Conservation (phyloP, 2,888 invertebrate species). For the Agriopis marginaria region DNA sequence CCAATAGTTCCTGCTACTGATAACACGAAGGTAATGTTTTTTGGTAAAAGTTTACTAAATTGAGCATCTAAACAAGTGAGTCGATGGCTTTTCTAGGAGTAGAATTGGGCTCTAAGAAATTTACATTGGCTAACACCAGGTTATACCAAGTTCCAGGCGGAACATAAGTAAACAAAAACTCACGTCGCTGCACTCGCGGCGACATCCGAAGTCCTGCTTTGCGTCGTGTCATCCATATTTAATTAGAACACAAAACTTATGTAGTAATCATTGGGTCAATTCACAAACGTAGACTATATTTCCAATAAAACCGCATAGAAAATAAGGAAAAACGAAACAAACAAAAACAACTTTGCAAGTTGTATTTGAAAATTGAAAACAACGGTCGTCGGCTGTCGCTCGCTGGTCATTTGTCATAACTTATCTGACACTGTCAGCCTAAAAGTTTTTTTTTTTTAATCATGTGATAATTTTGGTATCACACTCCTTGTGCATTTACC, state of each 20-base stretch:
- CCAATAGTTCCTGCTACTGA: too few species aligned
- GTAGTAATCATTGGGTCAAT: neutral
- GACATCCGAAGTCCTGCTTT: constrained; percentile 57
- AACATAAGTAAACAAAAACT: constrained; percentile 49
- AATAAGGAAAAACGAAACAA: neutral
- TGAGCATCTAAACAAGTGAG: too few species aligned
- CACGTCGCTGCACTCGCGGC: constrained; percentile 64
- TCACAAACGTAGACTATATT: neutral
- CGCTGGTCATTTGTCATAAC: neutral
- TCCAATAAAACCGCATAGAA: neutral
- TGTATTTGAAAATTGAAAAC: constrained; percentile 16
- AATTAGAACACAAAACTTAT: constrained; percentile 3
- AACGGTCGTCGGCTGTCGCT: neutral
- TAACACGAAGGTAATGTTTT: too few species aligned
- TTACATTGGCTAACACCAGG: neutral
- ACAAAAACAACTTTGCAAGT: neutral
- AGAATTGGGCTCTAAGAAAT: too few species aligned
- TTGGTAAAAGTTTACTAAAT: too few species aligned
- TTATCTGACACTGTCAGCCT: neutral
- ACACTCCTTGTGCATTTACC: neutral
- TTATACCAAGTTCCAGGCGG: neutral
- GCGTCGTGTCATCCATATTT: constrained; percentile 70
- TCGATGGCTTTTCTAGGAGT: too few species aligned
- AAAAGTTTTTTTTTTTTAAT: neutral
- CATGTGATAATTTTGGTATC: too few species aligned